phyloP scores from a whole-genome alignment of 2,888 invertebrate genomes.

The Calliphora vomitoria region DNA sequence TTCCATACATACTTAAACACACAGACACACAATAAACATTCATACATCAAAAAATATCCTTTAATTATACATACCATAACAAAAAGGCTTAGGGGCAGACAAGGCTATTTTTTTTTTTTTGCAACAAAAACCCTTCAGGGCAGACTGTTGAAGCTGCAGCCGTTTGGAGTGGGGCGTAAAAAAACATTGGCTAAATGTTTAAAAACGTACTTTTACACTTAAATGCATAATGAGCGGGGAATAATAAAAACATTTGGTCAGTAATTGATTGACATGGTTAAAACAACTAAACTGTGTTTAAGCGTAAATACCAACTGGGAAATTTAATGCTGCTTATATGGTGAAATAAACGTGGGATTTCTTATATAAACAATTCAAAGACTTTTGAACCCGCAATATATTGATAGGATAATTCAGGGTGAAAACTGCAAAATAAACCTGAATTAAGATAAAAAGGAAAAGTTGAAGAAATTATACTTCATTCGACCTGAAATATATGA shows the following conservation, averaged over 20 bases:
- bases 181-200: background rate
- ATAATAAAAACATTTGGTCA: background rate
- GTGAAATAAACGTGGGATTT: no score
- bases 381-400: no score
- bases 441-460: no score
- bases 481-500: no score
- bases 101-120: slow-evolving; percentile 13
- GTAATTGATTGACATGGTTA: slow-evolving; percentile 16
- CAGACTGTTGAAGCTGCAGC: background rate
- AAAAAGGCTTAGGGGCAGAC: slow-evolving; percentile 48
- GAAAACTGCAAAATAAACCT: no score
- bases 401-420: no score
- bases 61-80: slow-evolving; percentile 45
- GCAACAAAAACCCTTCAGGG: slow-evolving; percentile 21
- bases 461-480: no score
- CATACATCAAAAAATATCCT: slow-evolving; percentile 58
- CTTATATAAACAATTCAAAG: no score
- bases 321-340: no score
- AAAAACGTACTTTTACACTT: slow-evolving; percentile 7
- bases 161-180: background rate
- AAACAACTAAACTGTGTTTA: background rate
- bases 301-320: background rate
- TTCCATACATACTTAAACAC: no score
- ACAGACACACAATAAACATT: slow-evolving; percentile 41
- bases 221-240: slow-evolving; percentile 13